Evolutionary conservation across 2,888 invertebrate genomes (phyloP), one percentile per base, ranked within the genome.

Genomic region (Lysandra coridon): DNA sequence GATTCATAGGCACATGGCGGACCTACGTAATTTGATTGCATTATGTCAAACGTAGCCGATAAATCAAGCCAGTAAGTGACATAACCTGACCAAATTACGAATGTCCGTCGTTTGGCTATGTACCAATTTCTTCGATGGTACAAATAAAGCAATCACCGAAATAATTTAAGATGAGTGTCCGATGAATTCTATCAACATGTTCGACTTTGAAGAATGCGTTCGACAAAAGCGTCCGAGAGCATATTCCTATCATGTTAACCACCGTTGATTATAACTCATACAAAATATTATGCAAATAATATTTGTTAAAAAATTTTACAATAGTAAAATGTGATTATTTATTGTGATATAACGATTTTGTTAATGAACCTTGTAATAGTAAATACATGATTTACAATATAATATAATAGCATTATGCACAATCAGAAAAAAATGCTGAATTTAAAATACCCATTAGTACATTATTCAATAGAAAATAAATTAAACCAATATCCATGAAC

Each of bases 211-310:
- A 12, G 33, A 69, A 23, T 1, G 4, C 23, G 33, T 69, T 33
- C 12, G 33, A 33, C 37, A 4, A 37, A 69, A 17, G 5, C 33
- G 14, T 69, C 69, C 69, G 33, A 69, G 14, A 69, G 69, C 37
- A 69, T 69, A 33, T 37, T 69, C 17, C 33, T 33, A 37, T 33
- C 4, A 69, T 69, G 17, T 14, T 33, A 5, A 33, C 37, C 75
- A 76, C 33, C 30, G 53, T 76, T 44, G 74, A 74, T 76, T 57
- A 30, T 76, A 76, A 76, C 44, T 44, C 23, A 30, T 74, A 40
- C 23, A 75, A 57, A 33, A 30, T 76, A 76, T 76, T 76, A 76
- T 76, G 76, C 76, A 76, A 57, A 53, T 53, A 14, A 53, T 33
- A 57, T 49, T 76, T 57, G 17, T 57, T 57, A 76, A 53, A 33